Conservation (phyloP, 2,113 vertebrate species). For the Calyptommatus sinebrachiatus region DNA sequence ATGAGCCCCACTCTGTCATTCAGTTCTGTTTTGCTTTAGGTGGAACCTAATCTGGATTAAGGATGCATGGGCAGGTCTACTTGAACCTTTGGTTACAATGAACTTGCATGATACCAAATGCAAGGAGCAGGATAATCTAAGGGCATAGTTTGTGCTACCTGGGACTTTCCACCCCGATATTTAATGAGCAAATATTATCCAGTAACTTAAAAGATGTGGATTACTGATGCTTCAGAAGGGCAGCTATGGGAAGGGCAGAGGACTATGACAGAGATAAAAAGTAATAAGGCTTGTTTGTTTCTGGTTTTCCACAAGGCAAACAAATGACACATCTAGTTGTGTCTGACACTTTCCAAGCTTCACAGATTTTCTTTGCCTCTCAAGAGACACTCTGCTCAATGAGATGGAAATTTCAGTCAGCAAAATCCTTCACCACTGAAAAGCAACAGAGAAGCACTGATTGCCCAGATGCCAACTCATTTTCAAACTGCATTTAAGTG, state of each 20-base stretch:
- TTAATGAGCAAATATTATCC: not conserved
- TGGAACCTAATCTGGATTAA: too few species aligned
- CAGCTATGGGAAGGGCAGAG: too few species aligned
- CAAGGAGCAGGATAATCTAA: not conserved
- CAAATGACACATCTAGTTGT: constrained; percentile 57
- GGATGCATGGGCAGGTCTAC: too few species aligned
- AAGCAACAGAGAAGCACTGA: constrained; percentile 45
- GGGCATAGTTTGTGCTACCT: not conserved
- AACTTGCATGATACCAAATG: not conserved
- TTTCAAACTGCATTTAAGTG: constrained; percentile 45
- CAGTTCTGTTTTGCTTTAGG: too few species aligned
- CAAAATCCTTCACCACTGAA: constrained; percentile 46
- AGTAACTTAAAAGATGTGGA: not conserved
- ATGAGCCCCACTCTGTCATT: too few species aligned
- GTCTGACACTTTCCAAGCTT: constrained; percentile 55
- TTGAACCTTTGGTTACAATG: not conserved
- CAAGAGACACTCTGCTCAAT: constrained; percentile 53
- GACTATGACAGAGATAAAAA: not conserved
- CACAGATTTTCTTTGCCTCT: constrained; percentile 35
- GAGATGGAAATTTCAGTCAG: constrained; percentile 55
- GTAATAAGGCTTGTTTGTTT: not conserved
- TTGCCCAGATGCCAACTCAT: constrained; percentile 20
- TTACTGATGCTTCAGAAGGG: not conserved
- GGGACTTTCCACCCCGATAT: not conserved
- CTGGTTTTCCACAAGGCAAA: constrained; percentile 54